Base-by-base conservation (phyloP, 2,797 vertebrate genomes). In the Helicolenus hilgendorfi region DNA sequence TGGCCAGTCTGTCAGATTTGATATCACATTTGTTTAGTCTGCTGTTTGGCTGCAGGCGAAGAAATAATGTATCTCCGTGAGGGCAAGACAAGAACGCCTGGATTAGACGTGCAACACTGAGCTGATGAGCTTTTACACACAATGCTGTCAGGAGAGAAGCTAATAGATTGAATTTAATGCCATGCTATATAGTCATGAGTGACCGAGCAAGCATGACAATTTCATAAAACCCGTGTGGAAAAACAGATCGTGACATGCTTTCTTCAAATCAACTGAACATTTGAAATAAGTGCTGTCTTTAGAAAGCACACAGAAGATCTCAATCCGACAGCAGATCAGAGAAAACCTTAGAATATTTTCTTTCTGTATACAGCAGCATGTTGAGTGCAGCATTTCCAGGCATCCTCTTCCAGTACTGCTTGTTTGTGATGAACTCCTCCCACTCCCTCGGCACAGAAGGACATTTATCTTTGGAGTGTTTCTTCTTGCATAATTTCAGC, bases 61-160 rank as follows among this genome's bases (percentile, higher is more conserved):
- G 14, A 73, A 86, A 90, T 88, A 93, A 88, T 82, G 81, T 70
- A 88, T 85, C 76, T 91, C 20, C 60, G 72, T 10, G 35, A 87
- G 69, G 79, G 65, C 59, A 33, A 76, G 69, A 84, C 59, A 71
- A 86, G 72, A 82, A 65, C 6, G 31, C 14, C 11, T 1, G 60
- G 67, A 91, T 92, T 86, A 93, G 85, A 85, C 81, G 91, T 65
- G 87, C 88, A 84, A 80, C 63, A 2, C 83, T 81, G 71, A 73
- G 72, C 81, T 83, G 89, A 89, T 79, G 80, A 93, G 82, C 76
- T 75, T 93, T 78, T 88, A 75, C 71, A 74, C 74, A 81, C 64
- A 64, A 85, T 38, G 63, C 75, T 88, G 90, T 85, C 86, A 90
- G 70, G 63, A 87, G 26, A 84, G 64, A 80, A 67, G 77, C 87